These are phyloP conservation scores for Tyto alba DNA, from an alignment of 2,113 vertebrate genomes.

Conservation along the genomic window DNA sequence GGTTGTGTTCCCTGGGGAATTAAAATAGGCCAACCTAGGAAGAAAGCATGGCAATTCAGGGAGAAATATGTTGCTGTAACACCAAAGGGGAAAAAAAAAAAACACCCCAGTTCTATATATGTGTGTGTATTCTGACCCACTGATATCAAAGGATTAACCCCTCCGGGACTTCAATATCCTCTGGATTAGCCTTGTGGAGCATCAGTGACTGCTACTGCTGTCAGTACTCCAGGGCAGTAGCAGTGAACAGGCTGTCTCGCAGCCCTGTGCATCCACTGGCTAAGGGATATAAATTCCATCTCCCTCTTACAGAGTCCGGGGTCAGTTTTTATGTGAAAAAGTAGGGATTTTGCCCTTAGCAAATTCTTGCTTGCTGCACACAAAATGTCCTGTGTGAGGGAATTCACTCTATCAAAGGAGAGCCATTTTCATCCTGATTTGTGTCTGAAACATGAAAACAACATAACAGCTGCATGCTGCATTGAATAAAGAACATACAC, in stretches of 20 bases:
- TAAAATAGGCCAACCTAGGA: not conserved
- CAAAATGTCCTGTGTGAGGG: slow-evolving; percentile 40
- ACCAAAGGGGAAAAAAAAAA: not conserved
- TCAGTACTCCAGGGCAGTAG: not conserved
- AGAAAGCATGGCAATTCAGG: rapidly evolving
- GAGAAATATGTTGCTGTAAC: not conserved
- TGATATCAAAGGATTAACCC: slow-evolving; percentile 14
- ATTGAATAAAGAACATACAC: slow-evolving; percentile 83
- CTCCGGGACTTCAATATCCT: not conserved
- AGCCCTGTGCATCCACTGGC: not conserved
- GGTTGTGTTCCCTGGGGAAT: not conserved
- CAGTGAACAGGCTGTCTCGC: not conserved
- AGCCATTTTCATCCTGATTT: slow-evolving; percentile 76
- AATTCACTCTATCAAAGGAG: slow-evolving; percentile 62
- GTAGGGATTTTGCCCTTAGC: slow-evolving; percentile 1
- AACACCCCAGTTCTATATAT: not conserved
- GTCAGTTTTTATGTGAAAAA: slow-evolving; percentile 3
- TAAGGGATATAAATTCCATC: slow-evolving; percentile 11
- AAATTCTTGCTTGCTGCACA: slow-evolving; percentile 4
- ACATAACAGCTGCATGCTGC: slow-evolving; percentile 82
- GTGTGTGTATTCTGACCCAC: not conserved
- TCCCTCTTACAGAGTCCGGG: not conserved
- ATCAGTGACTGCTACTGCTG: not conserved
- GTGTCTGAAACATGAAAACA: slow-evolving; percentile 81
- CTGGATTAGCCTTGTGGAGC: not conserved